Evolutionary conservation across 1,140 invertebrate species (phyloP), one percentile per base, ranked within the genome.

Genomic region (Drosophila persimilis): DNA sequence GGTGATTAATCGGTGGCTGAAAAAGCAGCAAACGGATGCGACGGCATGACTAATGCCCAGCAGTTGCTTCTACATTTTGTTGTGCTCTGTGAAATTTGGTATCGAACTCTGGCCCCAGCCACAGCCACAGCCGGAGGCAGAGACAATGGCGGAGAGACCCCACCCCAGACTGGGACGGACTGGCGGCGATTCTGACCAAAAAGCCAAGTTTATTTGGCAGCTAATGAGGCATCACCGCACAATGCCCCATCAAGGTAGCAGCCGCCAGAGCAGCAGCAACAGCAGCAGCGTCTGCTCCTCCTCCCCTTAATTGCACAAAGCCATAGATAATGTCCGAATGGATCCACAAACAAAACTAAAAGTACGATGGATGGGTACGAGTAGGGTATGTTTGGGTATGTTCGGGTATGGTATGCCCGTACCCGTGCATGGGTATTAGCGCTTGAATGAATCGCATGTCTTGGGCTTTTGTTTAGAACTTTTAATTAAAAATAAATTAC

Each of bases 401-500:
- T 20, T 54, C 67, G 31, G 56, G 44, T 54, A 43, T 15, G 61
- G 52, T 17, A 17, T 17, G 17, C 17, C 17, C 17, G 51, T 35
- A 57, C 44, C 15, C 41, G 35, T 1, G 35, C 11, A 20, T 43
- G 31, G 22, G 52, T 84, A 75, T 75, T 75, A 79, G 58, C 75
- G 83, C 67, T 79, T 88, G 71, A 88, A 83, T 83, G 83, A 88
- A 73, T 88, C 78, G 83, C 83, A 88, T 83, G 84, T 83, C 84
- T 88, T 77, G 74, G 35, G 41, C 39, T 86, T 77, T 85, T 81
- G 63, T 73, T 83, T 76, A 88, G 84, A 88, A 83, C 83, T 79
- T 79, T 88, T 88, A 83, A 88, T 88, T 88, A 88, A 75, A 88
- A 67, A 72, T 79, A 79, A 83, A 86, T 88, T 88, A 83, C 65